Percentiles rank a stretch among this genome's conserved stretches.
phyloP scores from a whole-genome alignment of 2,797 vertebrate genomes.

The Chlorospingus semifuscus region DNA sequence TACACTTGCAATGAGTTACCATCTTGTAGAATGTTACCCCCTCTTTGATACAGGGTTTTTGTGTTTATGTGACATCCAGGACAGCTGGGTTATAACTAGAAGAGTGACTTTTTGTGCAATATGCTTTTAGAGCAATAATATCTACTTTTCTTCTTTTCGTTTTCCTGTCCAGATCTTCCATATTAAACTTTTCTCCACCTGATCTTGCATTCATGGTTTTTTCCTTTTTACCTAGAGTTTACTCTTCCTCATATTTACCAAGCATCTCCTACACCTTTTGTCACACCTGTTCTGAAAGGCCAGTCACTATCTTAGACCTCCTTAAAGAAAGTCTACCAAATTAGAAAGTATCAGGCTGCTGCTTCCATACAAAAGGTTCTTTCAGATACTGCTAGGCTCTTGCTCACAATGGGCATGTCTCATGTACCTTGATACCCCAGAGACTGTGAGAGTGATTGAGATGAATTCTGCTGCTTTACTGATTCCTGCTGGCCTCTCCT shows the following conservation, averaged over 20 bases:
- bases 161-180: background rate
- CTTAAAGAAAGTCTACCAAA: background rate
- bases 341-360: background rate
- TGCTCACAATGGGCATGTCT: background rate
- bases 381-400: background rate
- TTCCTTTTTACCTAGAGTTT: background rate
- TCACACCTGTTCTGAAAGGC: background rate
- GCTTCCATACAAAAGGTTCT: background rate
- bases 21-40: background rate
- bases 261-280: background rate
- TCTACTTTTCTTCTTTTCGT: background rate
- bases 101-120: background rate
- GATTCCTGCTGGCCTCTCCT: background rate
- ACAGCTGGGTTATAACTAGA: background rate
- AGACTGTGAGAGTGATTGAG: accelerated
- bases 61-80: background rate
- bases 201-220: background rate
- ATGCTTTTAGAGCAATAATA: background rate
- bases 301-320: background rate
- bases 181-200: background rate
- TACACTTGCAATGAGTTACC: accelerated
- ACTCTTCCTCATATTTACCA: background rate
- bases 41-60: background rate
- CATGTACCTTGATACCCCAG: background rate
- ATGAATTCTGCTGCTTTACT: background rate